Percentiles rank a stretch among this genome's conserved stretches.
phyloP scores from a whole-genome alignment of 1,140 invertebrate genomes.

The Zaprionus tsacasi region DNA sequence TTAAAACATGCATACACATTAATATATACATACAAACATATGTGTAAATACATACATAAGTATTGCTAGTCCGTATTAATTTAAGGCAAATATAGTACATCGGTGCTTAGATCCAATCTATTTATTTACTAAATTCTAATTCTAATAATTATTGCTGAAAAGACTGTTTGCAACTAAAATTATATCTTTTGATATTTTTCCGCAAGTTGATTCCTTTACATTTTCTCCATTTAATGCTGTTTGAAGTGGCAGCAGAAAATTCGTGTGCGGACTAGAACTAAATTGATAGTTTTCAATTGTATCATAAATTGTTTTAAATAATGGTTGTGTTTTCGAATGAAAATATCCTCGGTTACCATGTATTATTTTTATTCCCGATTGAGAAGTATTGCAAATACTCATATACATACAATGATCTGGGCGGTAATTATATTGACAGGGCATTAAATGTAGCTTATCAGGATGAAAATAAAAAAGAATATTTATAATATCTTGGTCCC shows the following conservation, averaged over 20 bases:
- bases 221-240: constrained; percentile 82
- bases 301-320: constrained; percentile 91
- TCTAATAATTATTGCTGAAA: constrained; percentile 38
- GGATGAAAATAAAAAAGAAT: constrained; percentile 97
- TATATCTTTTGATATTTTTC: constrained; percentile 85
- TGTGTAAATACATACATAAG: neutral
- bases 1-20: neutral
- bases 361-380: constrained; percentile 91
- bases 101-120: neutral
- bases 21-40: neutral
- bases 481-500: constrained; percentile 99
- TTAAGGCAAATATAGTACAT: constrained; percentile 9
- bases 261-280: constrained; percentile 84
- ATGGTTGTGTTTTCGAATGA: constrained; percentile 93
- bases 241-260: constrained; percentile 85
- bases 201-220: constrained; percentile 85
- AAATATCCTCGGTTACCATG: constrained; percentile 95
- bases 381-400: constrained; percentile 92
- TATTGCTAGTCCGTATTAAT: neutral
- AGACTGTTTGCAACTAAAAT: constrained; percentile 47
- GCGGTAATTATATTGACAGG: constrained; percentile 96
- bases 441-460: constrained; percentile 92
- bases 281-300: constrained; percentile 87
- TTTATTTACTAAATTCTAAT: neutral
- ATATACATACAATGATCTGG: constrained; percentile 98